Percentiles rank a stretch among this genome's conserved stretches.
Evolutionary conservation across 2,113 vertebrate genomes (phyloP).

Genomic region (Alligator mississippiensis): DNA sequence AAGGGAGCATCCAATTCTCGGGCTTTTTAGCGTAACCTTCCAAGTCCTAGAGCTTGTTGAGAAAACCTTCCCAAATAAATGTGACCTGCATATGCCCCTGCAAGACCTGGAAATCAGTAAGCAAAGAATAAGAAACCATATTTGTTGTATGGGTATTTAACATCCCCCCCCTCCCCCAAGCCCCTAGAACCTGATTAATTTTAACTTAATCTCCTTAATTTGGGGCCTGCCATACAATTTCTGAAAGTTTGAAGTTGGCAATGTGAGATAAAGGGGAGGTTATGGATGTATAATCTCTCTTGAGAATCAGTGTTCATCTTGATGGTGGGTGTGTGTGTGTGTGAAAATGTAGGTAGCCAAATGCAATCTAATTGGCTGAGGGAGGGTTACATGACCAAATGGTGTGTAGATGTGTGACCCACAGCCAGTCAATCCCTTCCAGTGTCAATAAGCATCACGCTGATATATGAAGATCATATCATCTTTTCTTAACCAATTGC

Average conservation of each 20-base stretch:
- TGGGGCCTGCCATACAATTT: not conserved
- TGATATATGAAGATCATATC: not conserved
- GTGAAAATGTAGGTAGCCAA: not conserved
- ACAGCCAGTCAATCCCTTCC: not conserved
- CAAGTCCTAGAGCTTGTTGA: rapidly evolving
- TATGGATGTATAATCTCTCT: not conserved
- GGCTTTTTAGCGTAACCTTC: rapidly evolving
- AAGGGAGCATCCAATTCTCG: not conserved
- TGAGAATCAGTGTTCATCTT: not conserved
- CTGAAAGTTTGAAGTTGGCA: not conserved
- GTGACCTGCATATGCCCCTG: not conserved
- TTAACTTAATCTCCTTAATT: not conserved
- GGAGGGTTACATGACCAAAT: not conserved
- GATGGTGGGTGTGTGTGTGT: not conserved
- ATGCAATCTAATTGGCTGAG: not conserved
- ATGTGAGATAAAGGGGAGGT: not conserved
- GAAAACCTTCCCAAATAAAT: not conserved
- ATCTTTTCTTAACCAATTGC: not conserved
- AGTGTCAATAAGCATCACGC: not conserved
- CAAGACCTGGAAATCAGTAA: not conserved
- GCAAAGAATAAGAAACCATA: not conserved
- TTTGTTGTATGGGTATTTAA: not conserved
- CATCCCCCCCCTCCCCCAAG: not conserved
- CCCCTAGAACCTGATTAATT: not conserved
- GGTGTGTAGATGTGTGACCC: constrained; percentile 14